These are phyloP conservation scores for Thalpophila matura DNA, from an alignment of 2,888 invertebrate genomes.

Conservation along the genomic window DNA sequence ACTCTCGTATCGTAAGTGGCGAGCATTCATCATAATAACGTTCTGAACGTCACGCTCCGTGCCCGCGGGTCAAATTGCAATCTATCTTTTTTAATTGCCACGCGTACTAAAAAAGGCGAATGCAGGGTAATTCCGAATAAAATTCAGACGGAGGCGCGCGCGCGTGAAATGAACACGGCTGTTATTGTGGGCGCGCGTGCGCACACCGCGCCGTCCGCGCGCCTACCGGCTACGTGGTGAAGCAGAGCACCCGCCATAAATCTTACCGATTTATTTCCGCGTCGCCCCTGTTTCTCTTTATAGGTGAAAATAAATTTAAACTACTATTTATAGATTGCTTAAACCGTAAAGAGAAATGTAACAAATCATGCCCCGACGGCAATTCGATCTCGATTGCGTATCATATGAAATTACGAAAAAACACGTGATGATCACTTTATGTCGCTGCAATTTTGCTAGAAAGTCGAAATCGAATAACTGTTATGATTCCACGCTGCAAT, in stretches of 20 bases:
- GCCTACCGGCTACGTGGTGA: slow-evolving; percentile 63
- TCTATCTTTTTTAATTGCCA: slow-evolving; percentile 90
- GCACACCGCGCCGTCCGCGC: slow-evolving; percentile 28
- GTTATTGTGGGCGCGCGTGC: slow-evolving; percentile 67
- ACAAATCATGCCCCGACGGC: slow-evolving; percentile 65
- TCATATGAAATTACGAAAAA: slow-evolving; percentile 62
- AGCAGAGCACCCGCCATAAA: slow-evolving; percentile 75
- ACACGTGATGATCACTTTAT: slow-evolving; percentile 63
- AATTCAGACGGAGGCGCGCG: slow-evolving; percentile 81
- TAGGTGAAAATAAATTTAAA: slow-evolving; percentile 79
- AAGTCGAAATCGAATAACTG: slow-evolving; percentile 78
- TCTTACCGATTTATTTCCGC: slow-evolving; percentile 81
- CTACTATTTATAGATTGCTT: slow-evolving; percentile 74
- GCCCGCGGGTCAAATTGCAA: slow-evolving; percentile 89
- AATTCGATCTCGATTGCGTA: slow-evolving; percentile 63
- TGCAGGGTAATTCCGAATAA: slow-evolving; percentile 80
- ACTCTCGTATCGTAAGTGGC: slow-evolving; percentile 78
- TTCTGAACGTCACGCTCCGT: slow-evolving; percentile 85
- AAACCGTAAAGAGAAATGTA: slow-evolving; percentile 77
- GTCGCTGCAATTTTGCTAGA: slow-evolving; percentile 74
- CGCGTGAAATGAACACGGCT: slow-evolving; percentile 82
- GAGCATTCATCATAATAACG: slow-evolving; percentile 88
- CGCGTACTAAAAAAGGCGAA: slow-evolving; percentile 82
- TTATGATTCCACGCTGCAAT: slow-evolving; percentile 74
- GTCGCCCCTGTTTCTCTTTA: slow-evolving; percentile 80